Conservation (phyloP, 1,140 invertebrate species). For the Polypedilum pembai region DNA sequence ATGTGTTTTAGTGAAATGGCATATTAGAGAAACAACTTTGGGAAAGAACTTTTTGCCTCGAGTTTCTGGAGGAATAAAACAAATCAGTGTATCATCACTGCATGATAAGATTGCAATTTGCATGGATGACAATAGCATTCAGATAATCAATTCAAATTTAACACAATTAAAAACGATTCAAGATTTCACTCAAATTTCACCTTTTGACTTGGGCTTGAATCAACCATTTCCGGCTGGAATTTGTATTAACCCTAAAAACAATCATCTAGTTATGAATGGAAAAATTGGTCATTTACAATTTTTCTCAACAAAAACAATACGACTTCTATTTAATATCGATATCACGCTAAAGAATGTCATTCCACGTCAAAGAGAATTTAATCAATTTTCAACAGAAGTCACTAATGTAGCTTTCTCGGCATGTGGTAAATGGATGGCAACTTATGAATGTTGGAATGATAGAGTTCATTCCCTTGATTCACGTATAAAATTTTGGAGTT, state of each 20-base stretch:
- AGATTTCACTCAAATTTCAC: conserved; percentile 56
- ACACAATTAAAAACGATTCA: conserved; percentile 55
- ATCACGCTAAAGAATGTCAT: conserved; percentile 63
- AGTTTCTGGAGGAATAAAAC: conserved; percentile 59
- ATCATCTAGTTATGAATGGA: conserved; percentile 66
- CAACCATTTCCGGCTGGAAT: conserved; percentile 57
- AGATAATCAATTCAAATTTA: conserved; percentile 56
- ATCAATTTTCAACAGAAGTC: conserved; percentile 59
- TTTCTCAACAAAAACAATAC: conserved; percentile 58
- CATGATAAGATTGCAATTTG: conserved; percentile 59
- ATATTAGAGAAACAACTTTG: conserved; percentile 42
- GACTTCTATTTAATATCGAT: conserved; percentile 69
- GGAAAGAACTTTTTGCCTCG: conserved; percentile 62
- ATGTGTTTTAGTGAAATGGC: conserved; percentile 74
- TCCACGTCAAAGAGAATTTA: conserved; percentile 52
- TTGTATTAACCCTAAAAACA: conserved; percentile 56
- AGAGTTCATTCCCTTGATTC: conserved; percentile 55
- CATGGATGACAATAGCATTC: conserved; percentile 68
- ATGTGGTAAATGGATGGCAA: conserved; percentile 67
- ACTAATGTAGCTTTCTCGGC: conserved; percentile 57
- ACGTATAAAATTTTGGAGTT: conserved; percentile 74
- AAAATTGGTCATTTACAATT: conserved; percentile 73
- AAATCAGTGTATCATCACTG: conserved; percentile 58
- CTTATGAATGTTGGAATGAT: conserved; percentile 59
- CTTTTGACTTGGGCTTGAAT: conserved; percentile 39